phyloP scores from a whole-genome alignment of 2,888 invertebrate genomes.

The Azorinus chamasolen region DNA sequence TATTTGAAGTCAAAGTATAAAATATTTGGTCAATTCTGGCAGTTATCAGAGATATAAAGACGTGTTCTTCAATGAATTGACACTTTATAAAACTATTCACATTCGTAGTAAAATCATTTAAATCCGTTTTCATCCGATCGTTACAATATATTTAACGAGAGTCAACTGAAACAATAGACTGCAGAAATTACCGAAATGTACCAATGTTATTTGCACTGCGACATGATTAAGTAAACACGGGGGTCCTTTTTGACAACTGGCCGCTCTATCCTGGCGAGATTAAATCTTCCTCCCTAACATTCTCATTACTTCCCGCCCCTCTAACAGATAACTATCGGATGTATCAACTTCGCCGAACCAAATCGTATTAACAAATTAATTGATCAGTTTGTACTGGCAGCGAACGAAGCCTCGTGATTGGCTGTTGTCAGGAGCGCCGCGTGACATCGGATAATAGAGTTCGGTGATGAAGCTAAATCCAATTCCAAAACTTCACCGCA shows the following conservation, averaged over 20 bases:
- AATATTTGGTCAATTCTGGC: no score
- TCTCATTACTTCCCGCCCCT: constrained; percentile 31
- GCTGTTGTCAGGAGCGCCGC: constrained; percentile 28
- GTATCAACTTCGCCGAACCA: constrained; percentile 40
- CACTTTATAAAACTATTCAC: no score
- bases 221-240: constrained; percentile 29
- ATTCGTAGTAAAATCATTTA: no score
- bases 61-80: no score
- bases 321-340: constrained; percentile 55
- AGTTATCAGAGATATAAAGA: no score
- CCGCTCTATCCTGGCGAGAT: constrained; percentile 34
- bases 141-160: no score
- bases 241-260: constrained; percentile 32
- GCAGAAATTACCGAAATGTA: constrained; percentile 4
- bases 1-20: no score
- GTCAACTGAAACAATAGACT: no score
- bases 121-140: no score
- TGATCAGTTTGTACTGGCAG: constrained; percentile 68
- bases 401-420: constrained; percentile 61
- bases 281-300: no score
- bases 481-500: constrained; percentile 12
- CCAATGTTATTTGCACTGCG: not conserved
- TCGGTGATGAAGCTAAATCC: constrained; percentile 16
- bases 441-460: constrained; percentile 38
- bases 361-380: constrained; percentile 79